phyloP scores from a whole-genome alignment of 2,113 vertebrate species.

The Salvator merianae region DNA sequence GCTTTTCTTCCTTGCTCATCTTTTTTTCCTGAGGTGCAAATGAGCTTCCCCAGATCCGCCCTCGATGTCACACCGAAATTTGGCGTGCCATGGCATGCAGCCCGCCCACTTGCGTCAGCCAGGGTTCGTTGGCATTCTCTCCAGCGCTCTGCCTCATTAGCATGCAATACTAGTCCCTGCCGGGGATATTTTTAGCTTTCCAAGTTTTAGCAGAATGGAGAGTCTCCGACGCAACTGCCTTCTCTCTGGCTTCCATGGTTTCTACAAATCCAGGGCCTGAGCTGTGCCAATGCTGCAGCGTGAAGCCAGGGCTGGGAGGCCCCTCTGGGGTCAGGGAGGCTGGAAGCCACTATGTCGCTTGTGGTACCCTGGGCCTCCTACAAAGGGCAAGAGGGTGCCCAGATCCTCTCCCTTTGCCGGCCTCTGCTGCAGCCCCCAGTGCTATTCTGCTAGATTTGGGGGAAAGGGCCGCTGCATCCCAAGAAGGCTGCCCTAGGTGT shows the following conservation, averaged over 20 bases:
- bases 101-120: constrained; percentile 10
- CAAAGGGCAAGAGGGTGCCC: too few species aligned
- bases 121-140: constrained; percentile 23
- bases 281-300: not conserved
- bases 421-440: too few species aligned
- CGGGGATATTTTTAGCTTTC: constrained; percentile 30
- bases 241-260: not conserved
- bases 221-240: constrained; percentile 1
- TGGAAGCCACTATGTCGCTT: too few species aligned
- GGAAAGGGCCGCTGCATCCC: too few species aligned
- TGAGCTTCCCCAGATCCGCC: not conserved
- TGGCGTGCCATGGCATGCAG: constrained; percentile 16
- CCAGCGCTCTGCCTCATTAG: not conserved
- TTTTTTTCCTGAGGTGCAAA: not conserved
- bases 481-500: too few species aligned
- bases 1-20: not conserved
- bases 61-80: not conserved
- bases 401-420: too few species aligned
- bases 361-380: too few species aligned
- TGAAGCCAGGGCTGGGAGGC: too few species aligned
- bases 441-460: too few species aligned
- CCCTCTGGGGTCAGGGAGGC: too few species aligned
- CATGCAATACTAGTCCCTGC: not conserved
- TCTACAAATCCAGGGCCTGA: not conserved
- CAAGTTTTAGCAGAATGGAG: constrained; percentile 19